Percentiles rank a stretch among this genome's conserved stretches.
These are phyloP conservation scores for Seira musarum DNA, from an alignment of 2,888 invertebrate genomes.

Conservation along the genomic window DNA sequence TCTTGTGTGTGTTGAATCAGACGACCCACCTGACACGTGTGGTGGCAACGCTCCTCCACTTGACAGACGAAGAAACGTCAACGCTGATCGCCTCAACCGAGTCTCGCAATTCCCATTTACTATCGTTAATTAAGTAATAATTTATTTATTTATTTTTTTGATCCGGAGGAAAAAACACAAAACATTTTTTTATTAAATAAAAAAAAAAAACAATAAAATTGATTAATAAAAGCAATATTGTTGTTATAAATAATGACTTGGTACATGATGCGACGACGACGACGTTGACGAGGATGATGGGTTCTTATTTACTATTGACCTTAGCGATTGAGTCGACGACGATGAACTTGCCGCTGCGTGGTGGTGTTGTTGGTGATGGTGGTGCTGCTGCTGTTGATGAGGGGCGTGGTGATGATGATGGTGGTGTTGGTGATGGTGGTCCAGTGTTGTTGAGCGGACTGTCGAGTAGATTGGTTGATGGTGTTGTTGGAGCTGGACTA, in stretches of 20 bases:
- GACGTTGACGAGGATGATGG: neutral
- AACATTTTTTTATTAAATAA: neutral
- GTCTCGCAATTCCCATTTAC: slow-evolving; percentile 38
- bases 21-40: slow-evolving; percentile 65
- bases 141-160: too few relatives aligned
- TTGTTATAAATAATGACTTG: slow-evolving; percentile 42
- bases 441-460: slow-evolving; percentile 12
- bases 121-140: slow-evolving; percentile 37
- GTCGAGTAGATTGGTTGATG: too few relatives aligned
- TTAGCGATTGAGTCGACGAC: slow-evolving; percentile 10
- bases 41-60: slow-evolving; percentile 65
- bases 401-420: neutral
- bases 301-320: too few relatives aligned
- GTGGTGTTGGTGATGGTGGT: neutral
- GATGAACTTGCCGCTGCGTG: slow-evolving; percentile 20
- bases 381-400: neutral
- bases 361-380: neutral
- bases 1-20: slow-evolving; percentile 22
- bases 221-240: neutral
- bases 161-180: too few relatives aligned
- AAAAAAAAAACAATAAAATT: slow-evolving; percentile 3
- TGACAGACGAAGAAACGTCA: slow-evolving; percentile 64
- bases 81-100: slow-evolving; percentile 56
- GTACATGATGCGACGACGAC: slow-evolving; percentile 4
- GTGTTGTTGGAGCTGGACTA: too few relatives aligned